Evolutionary conservation across 2,113 vertebrate genomes (phyloP).

Genomic region (Phoxinus phoxinus): DNA sequence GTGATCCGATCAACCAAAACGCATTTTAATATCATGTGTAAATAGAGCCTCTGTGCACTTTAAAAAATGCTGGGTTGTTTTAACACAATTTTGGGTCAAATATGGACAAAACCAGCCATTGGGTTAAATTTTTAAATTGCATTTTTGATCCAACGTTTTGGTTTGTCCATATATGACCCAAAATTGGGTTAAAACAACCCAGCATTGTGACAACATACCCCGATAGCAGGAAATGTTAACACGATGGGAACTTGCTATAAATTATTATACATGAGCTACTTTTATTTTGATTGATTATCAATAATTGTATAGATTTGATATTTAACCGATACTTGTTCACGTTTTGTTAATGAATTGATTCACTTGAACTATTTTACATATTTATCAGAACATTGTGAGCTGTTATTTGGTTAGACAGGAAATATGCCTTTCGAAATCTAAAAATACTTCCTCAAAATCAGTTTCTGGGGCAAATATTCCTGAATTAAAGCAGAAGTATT

Average conservation of each 20-base stretch:
- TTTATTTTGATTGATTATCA: neutral
- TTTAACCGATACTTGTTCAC: neutral
- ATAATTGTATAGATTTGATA: neutral
- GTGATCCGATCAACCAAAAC: too few relatives aligned
- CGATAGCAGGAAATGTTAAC: neutral
- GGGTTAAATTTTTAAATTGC: too few relatives aligned
- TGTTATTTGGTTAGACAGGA: neutral
- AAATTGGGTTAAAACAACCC: too few relatives aligned
- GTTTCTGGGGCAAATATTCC: neutral
- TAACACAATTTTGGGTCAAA: too few relatives aligned
- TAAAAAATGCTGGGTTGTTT: too few relatives aligned
- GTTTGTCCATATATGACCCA: too few relatives aligned
- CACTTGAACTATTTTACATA: neutral
- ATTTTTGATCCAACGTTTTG: too few relatives aligned
- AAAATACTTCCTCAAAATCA: neutral
- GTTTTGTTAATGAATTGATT: neutral
- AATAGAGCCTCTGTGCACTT: too few relatives aligned
- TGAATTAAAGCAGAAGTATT: neutral
- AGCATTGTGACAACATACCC: slow-evolving; percentile 8
- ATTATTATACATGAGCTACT: neutral
- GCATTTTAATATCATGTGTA: too few relatives aligned
- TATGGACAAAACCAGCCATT: too few relatives aligned
- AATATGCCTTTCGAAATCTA: neutral
- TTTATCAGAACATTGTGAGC: neutral
- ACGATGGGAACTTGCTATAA: neutral